A percentile compares a stretch with the other conserved stretches of the same genome.
phyloP scores from a whole-genome alignment of 2,888 invertebrate species.

The Zaprionus obscuricornis region DNA sequence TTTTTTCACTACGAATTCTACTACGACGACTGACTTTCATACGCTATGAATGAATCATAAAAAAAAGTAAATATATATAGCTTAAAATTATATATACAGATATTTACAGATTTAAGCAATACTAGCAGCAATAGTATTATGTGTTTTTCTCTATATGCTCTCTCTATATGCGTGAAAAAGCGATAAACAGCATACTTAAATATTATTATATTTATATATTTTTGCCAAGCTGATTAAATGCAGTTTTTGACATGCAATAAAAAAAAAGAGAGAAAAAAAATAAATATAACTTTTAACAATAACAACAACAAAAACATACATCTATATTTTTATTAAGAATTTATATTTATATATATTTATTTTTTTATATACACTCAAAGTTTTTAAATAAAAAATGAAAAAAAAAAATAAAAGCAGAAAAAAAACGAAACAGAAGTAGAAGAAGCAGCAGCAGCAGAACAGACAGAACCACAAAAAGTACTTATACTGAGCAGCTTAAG shows the following conservation, averaged over 20 bases:
- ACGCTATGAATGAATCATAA: no score
- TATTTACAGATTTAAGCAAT: neutral
- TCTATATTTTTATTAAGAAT: slow-evolving; percentile 17
- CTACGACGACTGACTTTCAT: neutral
- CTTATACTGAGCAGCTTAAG: slow-evolving; percentile 40
- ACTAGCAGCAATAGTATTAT: no score
- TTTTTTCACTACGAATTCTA: no score
- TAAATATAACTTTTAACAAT: slow-evolving; percentile 2
- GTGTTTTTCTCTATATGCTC: no score
- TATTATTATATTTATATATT: neutral
- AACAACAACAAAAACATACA: slow-evolving; percentile 11
- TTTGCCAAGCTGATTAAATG: slow-evolving; percentile 17
- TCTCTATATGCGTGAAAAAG: no score
- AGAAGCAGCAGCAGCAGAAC: no score
- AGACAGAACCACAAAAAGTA: slow-evolving; percentile 35
- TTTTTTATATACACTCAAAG: slow-evolving; percentile 51
- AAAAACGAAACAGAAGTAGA: no score
- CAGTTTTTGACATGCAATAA: slow-evolving; percentile 15
- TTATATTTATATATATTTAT: slow-evolving; percentile 28
- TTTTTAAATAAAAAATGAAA: slow-evolving; percentile 79
- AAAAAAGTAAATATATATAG: neutral
- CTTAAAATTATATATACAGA: neutral
- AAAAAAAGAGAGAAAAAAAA: no score
- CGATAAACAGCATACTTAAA: no score
- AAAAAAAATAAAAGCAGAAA: no score